phyloP scores from a whole-genome alignment of 2,888 invertebrate genomes.

The Osmoderma eremita region DNA sequence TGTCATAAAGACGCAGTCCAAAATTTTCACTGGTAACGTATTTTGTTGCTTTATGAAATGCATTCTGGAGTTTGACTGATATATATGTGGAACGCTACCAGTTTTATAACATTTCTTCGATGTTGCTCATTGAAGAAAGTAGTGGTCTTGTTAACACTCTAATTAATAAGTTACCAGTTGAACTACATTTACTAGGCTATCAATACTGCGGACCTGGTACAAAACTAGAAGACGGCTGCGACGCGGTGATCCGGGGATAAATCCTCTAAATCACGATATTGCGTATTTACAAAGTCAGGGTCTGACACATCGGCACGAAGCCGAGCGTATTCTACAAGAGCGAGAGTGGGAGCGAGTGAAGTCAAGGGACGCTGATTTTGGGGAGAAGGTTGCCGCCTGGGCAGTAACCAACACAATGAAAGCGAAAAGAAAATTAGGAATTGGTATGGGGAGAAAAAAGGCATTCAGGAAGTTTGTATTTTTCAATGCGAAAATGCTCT shows the following conservation, averaged over 20 bases:
- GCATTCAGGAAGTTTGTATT: background rate
- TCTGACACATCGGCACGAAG: constrained; percentile 21
- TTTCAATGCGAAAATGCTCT: background rate
- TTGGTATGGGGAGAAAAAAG: background rate
- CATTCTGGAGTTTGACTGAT: too few relatives aligned
- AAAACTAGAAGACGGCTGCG: constrained; percentile 15
- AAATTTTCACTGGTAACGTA: too few relatives aligned
- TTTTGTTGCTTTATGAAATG: too few relatives aligned
- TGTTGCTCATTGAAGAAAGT: constrained; percentile 20
- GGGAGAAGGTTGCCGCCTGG: constrained; percentile 33
- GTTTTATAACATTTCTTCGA: background rate
- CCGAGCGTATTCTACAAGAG: constrained; percentile 33
- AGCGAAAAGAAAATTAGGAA: background rate
- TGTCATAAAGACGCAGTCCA: too few relatives aligned
- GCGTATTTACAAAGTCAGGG: background rate
- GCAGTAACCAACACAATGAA: constrained; percentile 33
- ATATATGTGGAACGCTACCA: too few relatives aligned
- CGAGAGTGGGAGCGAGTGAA: constrained; percentile 37
- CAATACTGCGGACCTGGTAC: constrained; percentile 37
- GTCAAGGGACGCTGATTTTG: constrained; percentile 25
- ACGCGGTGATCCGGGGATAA: constrained; percentile 11
- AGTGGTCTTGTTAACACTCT: constrained; percentile 11
- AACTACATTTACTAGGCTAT: constrained; percentile 37
- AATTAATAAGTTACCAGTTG: constrained; percentile 46
- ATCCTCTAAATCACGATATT: constrained; percentile 1